These are phyloP conservation scores for Microcebus murinus DNA, from an alignment of 2,113 vertebrate species.

Conservation along the genomic window DNA sequence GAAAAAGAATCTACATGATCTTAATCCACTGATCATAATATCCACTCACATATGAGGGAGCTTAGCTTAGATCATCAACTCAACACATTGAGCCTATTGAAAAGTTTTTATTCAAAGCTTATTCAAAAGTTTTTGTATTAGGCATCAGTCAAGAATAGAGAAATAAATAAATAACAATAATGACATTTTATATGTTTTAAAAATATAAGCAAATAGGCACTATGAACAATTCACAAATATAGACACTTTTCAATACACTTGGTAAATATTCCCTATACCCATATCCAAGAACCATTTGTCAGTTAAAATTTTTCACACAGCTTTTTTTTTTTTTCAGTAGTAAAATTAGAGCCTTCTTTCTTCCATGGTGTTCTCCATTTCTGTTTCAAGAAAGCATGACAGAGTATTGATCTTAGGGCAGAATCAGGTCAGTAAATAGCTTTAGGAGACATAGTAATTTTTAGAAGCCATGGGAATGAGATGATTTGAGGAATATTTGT, in stretches of 20 bases:
- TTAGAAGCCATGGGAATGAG: conserved; percentile 30
- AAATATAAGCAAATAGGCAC: not conserved
- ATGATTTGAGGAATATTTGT: not conserved
- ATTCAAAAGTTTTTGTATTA: not conserved
- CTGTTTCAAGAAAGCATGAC: conserved; percentile 29
- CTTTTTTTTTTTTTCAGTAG: not conserved
- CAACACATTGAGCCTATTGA: not conserved
- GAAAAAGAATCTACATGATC: not conserved
- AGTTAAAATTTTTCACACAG: not conserved
- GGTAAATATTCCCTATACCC: not conserved
- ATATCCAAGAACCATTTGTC: not conserved
- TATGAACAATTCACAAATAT: not conserved
- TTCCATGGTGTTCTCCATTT: not conserved
- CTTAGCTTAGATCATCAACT: not conserved
- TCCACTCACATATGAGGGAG: not conserved
- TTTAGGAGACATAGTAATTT: not conserved
- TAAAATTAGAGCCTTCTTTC: not conserved
- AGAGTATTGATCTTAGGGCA: conserved; percentile 37
- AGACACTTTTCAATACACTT: not conserved
- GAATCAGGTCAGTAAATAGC: not conserved
- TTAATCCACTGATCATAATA: not conserved
- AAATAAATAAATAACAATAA: not conserved
- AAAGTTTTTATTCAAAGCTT: not conserved
- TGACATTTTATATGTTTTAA: not conserved
- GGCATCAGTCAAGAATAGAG: not conserved